Evolutionary conservation across 2,888 invertebrate genomes (phyloP).

Genomic region (Hetaerina titia): DNA sequence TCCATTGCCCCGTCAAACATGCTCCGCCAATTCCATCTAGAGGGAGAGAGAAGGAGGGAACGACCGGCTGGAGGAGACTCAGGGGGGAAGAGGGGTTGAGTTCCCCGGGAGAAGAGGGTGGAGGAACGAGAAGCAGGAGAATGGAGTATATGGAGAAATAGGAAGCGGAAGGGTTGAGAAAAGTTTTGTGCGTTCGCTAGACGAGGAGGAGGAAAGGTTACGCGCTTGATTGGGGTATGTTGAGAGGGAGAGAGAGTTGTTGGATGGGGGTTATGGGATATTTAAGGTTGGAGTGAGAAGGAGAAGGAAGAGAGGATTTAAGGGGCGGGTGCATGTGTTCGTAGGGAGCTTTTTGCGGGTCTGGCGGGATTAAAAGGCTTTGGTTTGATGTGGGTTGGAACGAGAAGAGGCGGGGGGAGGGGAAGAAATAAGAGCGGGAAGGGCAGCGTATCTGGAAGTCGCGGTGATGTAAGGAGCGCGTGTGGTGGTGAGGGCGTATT

Average conservation of each 20-base stretch:
- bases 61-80: neutral
- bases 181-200: neutral
- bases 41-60: neutral
- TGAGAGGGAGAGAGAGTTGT: neutral
- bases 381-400: neutral
- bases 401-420: neutral
- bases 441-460: neutral
- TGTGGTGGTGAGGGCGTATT: neutral
- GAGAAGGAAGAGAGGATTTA: neutral
- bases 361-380: slow-evolving; percentile 13
- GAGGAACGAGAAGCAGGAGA: neutral
- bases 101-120: neutral
- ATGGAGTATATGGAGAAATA: neutral
- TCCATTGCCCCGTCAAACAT: slow-evolving; percentile 22
- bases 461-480: neutral
- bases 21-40: slow-evolving; percentile 16
- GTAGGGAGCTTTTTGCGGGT: neutral
- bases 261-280: neutral
- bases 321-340: neutral
- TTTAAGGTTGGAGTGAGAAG: neutral
- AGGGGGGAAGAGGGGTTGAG: neutral
- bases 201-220: slow-evolving; percentile 24
- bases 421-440: neutral
- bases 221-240: neutral
- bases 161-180: neutral